Evolutionary conservation across 2,113 vertebrate genomes (phyloP).

Genomic region (Irena cyanogastra): DNA sequence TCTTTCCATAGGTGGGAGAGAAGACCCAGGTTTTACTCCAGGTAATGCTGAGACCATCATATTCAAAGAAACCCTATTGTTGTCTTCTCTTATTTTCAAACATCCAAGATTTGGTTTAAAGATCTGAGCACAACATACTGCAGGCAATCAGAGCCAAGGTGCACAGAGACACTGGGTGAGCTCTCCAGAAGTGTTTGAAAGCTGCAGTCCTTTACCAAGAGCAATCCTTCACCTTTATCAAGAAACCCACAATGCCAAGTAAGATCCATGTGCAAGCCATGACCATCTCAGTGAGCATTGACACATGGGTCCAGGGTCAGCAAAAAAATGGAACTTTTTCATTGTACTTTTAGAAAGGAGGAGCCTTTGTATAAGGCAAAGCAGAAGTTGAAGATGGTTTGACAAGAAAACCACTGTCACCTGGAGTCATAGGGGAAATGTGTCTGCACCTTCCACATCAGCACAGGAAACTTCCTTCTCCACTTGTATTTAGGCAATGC

Average conservation of each 20-base stretch:
- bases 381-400: background rate
- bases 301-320: background rate
- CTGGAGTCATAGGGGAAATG: background rate
- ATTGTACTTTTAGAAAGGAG: background rate
- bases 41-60: background rate
- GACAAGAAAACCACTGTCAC: background rate
- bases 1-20: background rate
- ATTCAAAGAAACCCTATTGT: background rate
- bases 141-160: background rate
- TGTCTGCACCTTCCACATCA: background rate
- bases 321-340: background rate
- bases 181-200: background rate
- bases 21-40: background rate
- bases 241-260: background rate
- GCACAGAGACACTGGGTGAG: background rate
- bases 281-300: background rate
- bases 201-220: background rate
- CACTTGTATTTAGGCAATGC: fast-evolving
- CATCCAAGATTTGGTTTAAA: background rate
- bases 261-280: background rate
- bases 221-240: background rate
- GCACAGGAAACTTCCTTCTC: background rate
- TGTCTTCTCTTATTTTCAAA: background rate
- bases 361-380: background rate
- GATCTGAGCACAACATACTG: background rate